Base-by-base conservation (phyloP, 1,140 invertebrate species). In the Hestina assimilis region DNA sequence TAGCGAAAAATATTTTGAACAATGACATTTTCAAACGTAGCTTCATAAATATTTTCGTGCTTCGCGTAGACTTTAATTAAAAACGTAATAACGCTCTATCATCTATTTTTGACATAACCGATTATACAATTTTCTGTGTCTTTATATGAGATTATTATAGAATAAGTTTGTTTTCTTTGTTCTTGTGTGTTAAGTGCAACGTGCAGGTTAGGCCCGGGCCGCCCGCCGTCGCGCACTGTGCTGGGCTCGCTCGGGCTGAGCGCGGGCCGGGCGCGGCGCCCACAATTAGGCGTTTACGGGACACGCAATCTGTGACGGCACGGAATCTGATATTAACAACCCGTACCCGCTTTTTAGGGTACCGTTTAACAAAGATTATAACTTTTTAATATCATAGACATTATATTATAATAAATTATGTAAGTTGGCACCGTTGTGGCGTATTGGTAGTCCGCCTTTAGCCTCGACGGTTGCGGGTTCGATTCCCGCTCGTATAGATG, bases 121-220 rank as follows among this genome's bases (percentile, higher is more conserved):
- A 9, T 38, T 19, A n/a, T n/a, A n/a, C n/a, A n/a, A n/a, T n/a
- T n/a, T n/a, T n/a, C n/a, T n/a, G n/a, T n/a, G n/a, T n/a, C n/a
- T n/a, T n/a, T n/a, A n/a, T n/a, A n/a, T n/a, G n/a, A n/a, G n/a
- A n/a, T n/a, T n/a, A n/a, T n/a, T n/a, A n/a, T n/a, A n/a, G n/a
- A n/a, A n/a, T n/a, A n/a, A n/a, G n/a, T n/a, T n/a, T n/a, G n/a
- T n/a, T n/a, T n/a, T n/a, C n/a, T n/a, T 5, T 35, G 14, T 14
- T 0, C 31, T 11, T n/a, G n/a, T 28, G 5, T 11, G 11, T 33
- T 11, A 11, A 33, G 31, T 33, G 31, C 12, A n/a, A n/a, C 4
- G 31, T 42, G 59, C 60, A 63, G 43, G 60, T 53, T 24, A 46
- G 54, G 60, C 60, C 33, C 54, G 60, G 60, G 60, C 60, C 54